Evolutionary conservation across 37 sponge, comb jelly and placozoan genomes (phyloP).

Genomic region (Spongilla lacustris): DNA sequence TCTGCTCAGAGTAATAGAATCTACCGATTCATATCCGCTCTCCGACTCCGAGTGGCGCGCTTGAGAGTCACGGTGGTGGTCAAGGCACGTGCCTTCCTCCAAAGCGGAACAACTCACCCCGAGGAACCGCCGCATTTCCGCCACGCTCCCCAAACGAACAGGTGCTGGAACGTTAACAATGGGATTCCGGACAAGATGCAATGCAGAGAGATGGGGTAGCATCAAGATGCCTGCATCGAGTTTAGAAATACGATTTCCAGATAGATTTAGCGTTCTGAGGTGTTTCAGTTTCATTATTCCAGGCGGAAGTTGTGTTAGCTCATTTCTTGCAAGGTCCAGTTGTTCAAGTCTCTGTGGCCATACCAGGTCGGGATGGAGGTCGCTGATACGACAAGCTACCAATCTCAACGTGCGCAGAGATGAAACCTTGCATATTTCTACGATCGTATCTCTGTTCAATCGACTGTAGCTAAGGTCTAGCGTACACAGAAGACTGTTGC

Average conservation of each 20-base stretch:
- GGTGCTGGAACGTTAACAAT: conserved; percentile 36
- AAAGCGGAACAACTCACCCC: not conserved
- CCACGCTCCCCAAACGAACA: conserved; percentile 42
- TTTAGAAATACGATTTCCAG: conserved; percentile 31
- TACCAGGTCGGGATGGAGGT: not conserved
- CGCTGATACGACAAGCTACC: conserved; percentile 17
- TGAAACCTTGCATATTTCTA: not conserved
- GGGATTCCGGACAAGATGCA: conserved; percentile 41
- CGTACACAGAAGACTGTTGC: not conserved
- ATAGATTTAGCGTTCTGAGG: conserved; percentile 28
- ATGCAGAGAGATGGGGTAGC: conserved; percentile 20
- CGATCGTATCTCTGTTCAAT: not conserved
- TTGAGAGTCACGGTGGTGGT: too few relatives aligned
- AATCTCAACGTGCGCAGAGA: conserved; percentile 28
- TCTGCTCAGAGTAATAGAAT: too few relatives aligned
- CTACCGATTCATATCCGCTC: too few relatives aligned
- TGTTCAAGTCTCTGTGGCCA: conserved; percentile 41
- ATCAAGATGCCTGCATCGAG: conserved; percentile 16
- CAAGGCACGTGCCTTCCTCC: too few relatives aligned
- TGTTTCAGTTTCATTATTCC: conserved; percentile 12
- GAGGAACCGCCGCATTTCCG: conserved; percentile 31
- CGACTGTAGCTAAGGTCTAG: conserved; percentile 50
- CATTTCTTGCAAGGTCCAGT: conserved; percentile 55
- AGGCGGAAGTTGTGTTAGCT: conserved; percentile 19
- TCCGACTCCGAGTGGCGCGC: too few relatives aligned